Percentiles rank a stretch among this genome's conserved stretches.
Conservation (phyloP, 2,888 invertebrate genomes). For the Pandemis cinnamomeana region DNA sequence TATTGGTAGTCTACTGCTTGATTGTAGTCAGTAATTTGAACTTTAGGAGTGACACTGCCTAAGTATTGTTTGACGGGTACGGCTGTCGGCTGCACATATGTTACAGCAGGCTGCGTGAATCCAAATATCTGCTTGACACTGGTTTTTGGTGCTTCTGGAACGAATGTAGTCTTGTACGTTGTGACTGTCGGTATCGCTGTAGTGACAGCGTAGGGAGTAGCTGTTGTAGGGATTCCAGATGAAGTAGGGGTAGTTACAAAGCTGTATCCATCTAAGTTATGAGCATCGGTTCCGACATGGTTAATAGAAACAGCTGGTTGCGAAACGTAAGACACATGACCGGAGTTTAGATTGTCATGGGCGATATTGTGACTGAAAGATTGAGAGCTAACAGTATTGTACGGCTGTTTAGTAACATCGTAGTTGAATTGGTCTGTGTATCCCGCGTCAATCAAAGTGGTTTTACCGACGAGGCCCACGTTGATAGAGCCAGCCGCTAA, state of each 20-base stretch:
- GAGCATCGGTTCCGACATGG: slow-evolving; percentile 69
- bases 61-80: slow-evolving; percentile 60
- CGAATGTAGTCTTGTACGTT: slow-evolving; percentile 70
- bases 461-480: slow-evolving; percentile 79
- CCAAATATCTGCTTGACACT: slow-evolving; percentile 77
- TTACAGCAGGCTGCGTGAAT: slow-evolving; percentile 73
- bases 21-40: slow-evolving; percentile 62
- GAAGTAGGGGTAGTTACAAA: slow-evolving; percentile 75
- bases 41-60: slow-evolving; percentile 57
- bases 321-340: slow-evolving; percentile 62
- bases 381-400: slow-evolving; percentile 49
- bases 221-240: slow-evolving; percentile 75
- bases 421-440: slow-evolving; percentile 63
- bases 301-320: slow-evolving; percentile 73
- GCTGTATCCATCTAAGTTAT: slow-evolving; percentile 69
- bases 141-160: slow-evolving; percentile 71
- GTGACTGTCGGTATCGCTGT: slow-evolving; percentile 64
- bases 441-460: slow-evolving; percentile 70
- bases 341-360: slow-evolving; percentile 56
- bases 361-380: slow-evolving; percentile 44
- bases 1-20: slow-evolving; percentile 64
- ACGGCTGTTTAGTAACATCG: slow-evolving; percentile 48
- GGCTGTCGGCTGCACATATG: slow-evolving; percentile 72
- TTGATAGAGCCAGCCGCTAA: slow-evolving; percentile 79
- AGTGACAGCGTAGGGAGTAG: slow-evolving; percentile 72